These are phyloP conservation scores for Motacilla alba DNA, from an alignment of 2,113 vertebrate species.

Conservation along the genomic window DNA sequence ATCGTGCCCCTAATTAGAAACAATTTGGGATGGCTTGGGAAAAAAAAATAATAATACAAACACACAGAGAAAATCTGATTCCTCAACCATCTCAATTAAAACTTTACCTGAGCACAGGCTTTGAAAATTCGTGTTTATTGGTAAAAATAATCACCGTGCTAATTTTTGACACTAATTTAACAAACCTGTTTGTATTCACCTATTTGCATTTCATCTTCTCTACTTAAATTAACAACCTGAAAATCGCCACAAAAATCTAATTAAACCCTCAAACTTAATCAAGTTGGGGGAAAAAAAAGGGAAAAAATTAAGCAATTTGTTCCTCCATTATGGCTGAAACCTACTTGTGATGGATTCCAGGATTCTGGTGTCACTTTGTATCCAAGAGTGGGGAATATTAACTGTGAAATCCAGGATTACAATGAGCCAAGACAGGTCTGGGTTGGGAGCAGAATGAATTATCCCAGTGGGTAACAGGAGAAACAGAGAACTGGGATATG, in stretches of 20 bases:
- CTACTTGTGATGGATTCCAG: background rate
- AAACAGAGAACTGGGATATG: background rate
- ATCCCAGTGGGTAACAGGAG: background rate
- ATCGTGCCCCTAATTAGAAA: conserved; percentile 37
- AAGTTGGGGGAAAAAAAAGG: background rate
- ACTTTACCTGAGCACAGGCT: background rate
- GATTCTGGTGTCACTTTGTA: background rate
- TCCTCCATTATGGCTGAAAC: background rate
- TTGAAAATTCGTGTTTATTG: background rate
- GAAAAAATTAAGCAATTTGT: background rate
- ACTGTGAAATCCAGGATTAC: background rate
- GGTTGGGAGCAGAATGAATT: background rate
- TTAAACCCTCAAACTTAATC: conserved; percentile 31
- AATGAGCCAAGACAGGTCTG: background rate
- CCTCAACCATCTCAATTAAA: conserved; percentile 50
- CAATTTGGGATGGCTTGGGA: background rate
- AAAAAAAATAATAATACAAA: background rate
- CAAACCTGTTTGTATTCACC: background rate
- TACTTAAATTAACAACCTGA: background rate
- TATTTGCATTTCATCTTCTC: background rate
- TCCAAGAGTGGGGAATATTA: background rate
- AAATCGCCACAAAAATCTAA: conserved; percentile 13
- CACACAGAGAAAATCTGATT: background rate
- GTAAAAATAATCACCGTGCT: background rate
- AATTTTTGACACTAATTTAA: conserved; percentile 10